Evolutionary conservation across 1,140 invertebrate genomes (phyloP), one percentile per base, ranked within the genome.

Genomic region (Chymomyza costata): DNA sequence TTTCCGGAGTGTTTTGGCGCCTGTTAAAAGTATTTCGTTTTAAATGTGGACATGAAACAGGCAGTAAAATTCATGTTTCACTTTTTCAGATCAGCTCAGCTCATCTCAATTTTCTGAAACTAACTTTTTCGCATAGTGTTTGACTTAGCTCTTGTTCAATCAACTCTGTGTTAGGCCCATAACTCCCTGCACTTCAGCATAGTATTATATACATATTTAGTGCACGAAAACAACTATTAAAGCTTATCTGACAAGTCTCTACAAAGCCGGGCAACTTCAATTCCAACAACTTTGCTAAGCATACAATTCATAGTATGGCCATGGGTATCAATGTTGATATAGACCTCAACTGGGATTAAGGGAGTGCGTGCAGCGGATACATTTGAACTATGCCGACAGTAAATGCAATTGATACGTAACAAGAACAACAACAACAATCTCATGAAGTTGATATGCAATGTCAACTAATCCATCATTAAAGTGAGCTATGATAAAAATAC

Each of bases 331-430:
- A 53, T 74, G 66, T 80, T 80, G 55, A 73, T 80, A 62, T 37
- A 80, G 73, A 80, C 73, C 73, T 80, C 73, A 80, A 80, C 64
- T 58, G 60, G 73, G 73, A 80, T 80, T 80, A 80, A 46, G 49
- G 32, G 28, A 61, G 64, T 61, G 66, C 59, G 63, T 55, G 18
- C 7, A 30, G 38, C 11, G 16, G 47, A 30, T 13, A 18, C 38
- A 41, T 80, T 52, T 68, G 67, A 80, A 55, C 53, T 73, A 65
- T 65, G 56, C 71, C 71, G 73, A 41, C 63, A 31, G 31, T 2
- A n/a, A 21, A 45, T 66, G 65, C 30, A 44, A 40, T 48, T 46
- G 44, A 28, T 58, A 16, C 25, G 10, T 28, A 28, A 10, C 25
- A 28, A 10, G 10, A 10, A 10, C 25, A 28, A 10, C 21, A 37